These are phyloP conservation scores for Erebia palarica DNA, from an alignment of 2,888 invertebrate species.

Conservation along the genomic window DNA sequence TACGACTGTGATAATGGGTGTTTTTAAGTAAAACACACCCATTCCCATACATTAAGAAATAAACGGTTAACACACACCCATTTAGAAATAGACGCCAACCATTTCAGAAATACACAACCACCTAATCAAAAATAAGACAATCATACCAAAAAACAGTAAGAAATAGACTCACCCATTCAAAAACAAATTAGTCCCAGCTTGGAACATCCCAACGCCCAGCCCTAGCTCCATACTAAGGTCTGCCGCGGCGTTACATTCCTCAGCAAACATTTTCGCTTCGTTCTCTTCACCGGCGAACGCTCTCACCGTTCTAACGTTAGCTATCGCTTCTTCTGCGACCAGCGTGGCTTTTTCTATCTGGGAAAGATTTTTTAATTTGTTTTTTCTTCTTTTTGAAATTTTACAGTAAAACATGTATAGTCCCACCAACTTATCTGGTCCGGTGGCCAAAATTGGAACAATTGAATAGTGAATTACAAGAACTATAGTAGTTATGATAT, in stretches of 20 bases:
- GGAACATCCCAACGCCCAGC: slow-evolving; percentile 95
- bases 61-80: too few species aligned
- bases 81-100: too few species aligned
- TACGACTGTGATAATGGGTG: slow-evolving; percentile 79
- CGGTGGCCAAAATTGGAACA: too few species aligned
- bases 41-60: too few species aligned
- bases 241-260: slow-evolving; percentile 89
- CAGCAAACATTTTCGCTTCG: slow-evolving; percentile 87
- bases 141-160: not conserved
- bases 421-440: too few species aligned
- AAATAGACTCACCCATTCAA: slow-evolving; percentile 84
- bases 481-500: too few species aligned
- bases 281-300: slow-evolving; percentile 96
- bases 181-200: slow-evolving; percentile 93
- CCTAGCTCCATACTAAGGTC: slow-evolving; percentile 90
- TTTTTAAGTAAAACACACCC: too few species aligned
- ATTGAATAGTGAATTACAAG: too few species aligned
- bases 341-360: slow-evolving; percentile 93
- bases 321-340: slow-evolving; percentile 95
- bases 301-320: slow-evolving; percentile 96
- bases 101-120: too few species aligned
- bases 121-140: too few species aligned
- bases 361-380: slow-evolving; percentile 15
- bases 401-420: too few species aligned
- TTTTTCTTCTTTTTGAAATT: too few species aligned